Conservation (phyloP, 37 sponge, comb jelly and placozoan species). For the Oopsacas minuta region DNA sequence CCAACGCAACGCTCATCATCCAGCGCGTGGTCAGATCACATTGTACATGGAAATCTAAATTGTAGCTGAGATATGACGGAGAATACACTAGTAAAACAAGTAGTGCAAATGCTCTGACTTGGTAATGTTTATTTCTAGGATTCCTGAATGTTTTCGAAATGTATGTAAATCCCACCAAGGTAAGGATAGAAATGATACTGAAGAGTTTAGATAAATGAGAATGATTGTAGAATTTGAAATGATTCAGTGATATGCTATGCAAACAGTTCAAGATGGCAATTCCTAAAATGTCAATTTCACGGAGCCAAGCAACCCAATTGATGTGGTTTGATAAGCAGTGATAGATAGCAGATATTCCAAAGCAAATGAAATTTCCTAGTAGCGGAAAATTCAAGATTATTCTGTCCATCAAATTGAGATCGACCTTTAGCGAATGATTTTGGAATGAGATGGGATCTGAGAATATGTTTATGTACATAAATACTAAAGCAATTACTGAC, state of each 20-base stretch:
- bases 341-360: neutral
- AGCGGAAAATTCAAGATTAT: neutral
- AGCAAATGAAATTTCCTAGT: neutral
- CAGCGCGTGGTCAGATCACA: neutral
- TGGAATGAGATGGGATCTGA: neutral
- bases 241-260: neutral
- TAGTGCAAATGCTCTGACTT: neutral
- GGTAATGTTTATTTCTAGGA: neutral
- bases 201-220: neutral
- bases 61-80: neutral
- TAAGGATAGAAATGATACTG: neutral
- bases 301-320: neutral
- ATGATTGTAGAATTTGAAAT: neutral
- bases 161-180: neutral
- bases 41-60: neutral
- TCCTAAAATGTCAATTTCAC: neutral
- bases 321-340: neutral
- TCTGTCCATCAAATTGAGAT: neutral
- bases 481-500: neutral
- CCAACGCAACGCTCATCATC: neutral
- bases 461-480: neutral
- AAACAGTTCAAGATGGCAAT: neutral
- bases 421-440: neutral
- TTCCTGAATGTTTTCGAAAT: neutral
- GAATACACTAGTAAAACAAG: neutral